Evolutionary conservation across 2,888 invertebrate species (phyloP), one percentile per base, ranked within the genome.

Genomic region (Eupithecia subumbrata): DNA sequence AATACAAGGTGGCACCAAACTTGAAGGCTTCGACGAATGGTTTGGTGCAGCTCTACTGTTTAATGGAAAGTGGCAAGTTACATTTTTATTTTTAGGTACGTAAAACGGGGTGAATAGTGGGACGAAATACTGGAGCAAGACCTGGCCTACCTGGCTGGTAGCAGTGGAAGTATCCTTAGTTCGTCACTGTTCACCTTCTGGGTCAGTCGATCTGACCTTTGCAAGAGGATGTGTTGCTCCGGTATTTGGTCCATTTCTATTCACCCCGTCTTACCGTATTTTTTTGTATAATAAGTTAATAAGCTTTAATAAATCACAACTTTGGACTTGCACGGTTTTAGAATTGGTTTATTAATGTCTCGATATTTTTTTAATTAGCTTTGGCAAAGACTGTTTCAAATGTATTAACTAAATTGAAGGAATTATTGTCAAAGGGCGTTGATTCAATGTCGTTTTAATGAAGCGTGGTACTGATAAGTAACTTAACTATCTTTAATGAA

Each of bases 381-480:
- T 60, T 60, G 25, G 22, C 11, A 25, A 63, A 63, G 48, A 48
- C 45, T 45, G 16, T 45, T 45, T 16, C 12, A 43, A 43, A 43
- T 12, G 12, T 14, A 43, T 43, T 5, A 16, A 16, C 5, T 16
- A 48, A 48, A 48, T 48, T 11, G 11, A 48, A 16, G 5, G 45
- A 16, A 45, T 45, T 16, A 14, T 45, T 45, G 45, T 16, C 45
- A 45, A 45, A 18, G 18, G 18, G 45, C 18, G 63, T 14, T 14
- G 63, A 12, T 60, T 60, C 16, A 18, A 48, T 18, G 48, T 48
- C 18, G 75, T 75, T 75, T 74, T 72, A 76, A 72, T 76, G 30
- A 75, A 70, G 77, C 74, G 67, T 76, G 77, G 73, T 79, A 77
- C 78, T 76, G 76, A 43, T 12, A 73, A 68, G 73, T 75, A 37